Evolutionary conservation across 2,888 invertebrate species (phyloP), one percentile per base, ranked within the genome.

Genomic region (Elmis aenea): DNA sequence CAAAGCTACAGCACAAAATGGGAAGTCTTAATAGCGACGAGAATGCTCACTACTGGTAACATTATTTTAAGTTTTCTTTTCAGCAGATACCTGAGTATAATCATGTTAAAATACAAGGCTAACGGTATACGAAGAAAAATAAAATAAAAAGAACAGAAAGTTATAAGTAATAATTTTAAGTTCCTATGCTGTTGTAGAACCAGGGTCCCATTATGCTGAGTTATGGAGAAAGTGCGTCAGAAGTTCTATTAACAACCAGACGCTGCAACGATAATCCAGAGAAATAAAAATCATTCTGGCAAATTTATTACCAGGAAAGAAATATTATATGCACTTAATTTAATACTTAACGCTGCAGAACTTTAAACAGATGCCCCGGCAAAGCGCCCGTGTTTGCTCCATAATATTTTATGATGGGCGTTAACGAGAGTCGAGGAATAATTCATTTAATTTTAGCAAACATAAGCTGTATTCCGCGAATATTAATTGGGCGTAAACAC

Each of bases 241-340:
- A 59, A 61, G 55, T 61, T 61, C 59, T 59, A 60, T 61, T 61
- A 61, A 59, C 59, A 58, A 46, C 54, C 52, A 46, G 51, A 47
- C 50, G 50, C 51, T 48, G 51, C 45, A 50, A 55, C 57, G 51
- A 57, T 59, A 58, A 59, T 59, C 57, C 56, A 38, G 44, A 45
- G 52, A 50, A 42, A 54, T 54, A 54, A 54, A 54, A 54, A 54
- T 52, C 50, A 52, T 52, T 54, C 49, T 40, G 23, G 35, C 25
- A 42, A 51, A 54, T 54, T 54, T 54, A 54, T 50, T 51, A 39
- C 39, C 34, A 29, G 32, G 32, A 36, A 42, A 51, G 49, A 55
- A 52, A 51, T 55, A 54, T 54, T 52, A 54, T 50, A 50, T 53
- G 53, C 56, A 55, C 54, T 56, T 54, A 56, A 56, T 56, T 56